Conservation (phyloP, 2,797 vertebrate species). For the Cyprinella venusta region DNA sequence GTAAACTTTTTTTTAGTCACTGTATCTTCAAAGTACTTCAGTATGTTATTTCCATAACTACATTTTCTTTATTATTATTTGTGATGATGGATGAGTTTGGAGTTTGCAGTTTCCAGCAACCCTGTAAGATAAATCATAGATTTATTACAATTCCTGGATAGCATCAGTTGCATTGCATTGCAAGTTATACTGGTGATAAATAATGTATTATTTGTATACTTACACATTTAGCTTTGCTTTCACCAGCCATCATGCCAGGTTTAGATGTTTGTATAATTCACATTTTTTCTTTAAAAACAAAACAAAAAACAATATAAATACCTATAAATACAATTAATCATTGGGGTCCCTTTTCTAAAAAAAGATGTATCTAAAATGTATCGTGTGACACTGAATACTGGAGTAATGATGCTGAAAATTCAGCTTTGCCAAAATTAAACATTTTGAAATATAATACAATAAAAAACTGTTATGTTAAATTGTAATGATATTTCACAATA, state of each 20-base stretch:
- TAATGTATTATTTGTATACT: constrained; percentile 25
- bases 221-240: constrained; percentile 10
- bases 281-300: constrained; percentile 19
- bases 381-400: neutral
- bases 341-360: neutral
- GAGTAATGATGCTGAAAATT: neutral
- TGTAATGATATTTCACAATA: neutral
- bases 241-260: neutral
- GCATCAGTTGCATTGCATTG: neutral
- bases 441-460: neutral
- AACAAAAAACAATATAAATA: neutral
- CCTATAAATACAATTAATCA: neutral
- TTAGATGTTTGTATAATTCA: constrained; percentile 25
- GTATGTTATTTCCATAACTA: neutral
- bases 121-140: constrained; percentile 17
- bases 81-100: neutral
- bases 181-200: neutral
- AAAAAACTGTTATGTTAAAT: neutral
- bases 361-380: too few species aligned
- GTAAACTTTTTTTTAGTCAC: neutral
- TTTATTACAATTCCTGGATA: neutral
- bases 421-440: neutral
- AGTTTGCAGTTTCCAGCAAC: constrained; percentile 8
- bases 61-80: neutral
- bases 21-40: neutral